phyloP scores from a whole-genome alignment of 2,113 vertebrate genomes.

The Ictidomys tridecemlineatus region DNA sequence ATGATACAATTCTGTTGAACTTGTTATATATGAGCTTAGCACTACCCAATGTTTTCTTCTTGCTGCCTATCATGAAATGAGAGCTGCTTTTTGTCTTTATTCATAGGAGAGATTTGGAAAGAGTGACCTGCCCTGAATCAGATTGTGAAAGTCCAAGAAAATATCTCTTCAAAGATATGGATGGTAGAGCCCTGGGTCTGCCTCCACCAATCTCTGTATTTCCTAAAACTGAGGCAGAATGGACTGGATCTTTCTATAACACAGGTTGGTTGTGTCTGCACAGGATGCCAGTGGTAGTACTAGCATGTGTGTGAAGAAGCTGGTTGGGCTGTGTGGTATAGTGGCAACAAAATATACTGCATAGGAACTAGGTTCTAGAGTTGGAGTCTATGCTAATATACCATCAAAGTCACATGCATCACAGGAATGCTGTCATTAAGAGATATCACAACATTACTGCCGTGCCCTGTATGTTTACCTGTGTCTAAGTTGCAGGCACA shows the following conservation, averaged over 20 bases:
- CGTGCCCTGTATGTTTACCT: background rate
- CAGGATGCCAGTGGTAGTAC: background rate
- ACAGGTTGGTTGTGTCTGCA: conserved; percentile 81
- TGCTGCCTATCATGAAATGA: background rate
- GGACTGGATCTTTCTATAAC: conserved; percentile 83
- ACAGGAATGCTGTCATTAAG: background rate
- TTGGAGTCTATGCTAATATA: background rate
- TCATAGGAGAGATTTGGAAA: conserved; percentile 67
- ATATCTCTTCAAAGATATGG: conserved; percentile 89
- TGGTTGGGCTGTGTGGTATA: background rate
- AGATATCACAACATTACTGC: too few species aligned
- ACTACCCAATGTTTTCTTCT: background rate
- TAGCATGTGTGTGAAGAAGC: background rate
- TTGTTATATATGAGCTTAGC: background rate
- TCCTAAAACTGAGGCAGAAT: conserved; percentile 84
- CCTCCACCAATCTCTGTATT: conserved; percentile 87
- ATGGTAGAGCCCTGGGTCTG: conserved; percentile 84
- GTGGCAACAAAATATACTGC: background rate
- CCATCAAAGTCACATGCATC: background rate
- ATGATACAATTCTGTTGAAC: background rate
- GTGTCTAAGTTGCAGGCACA: background rate
- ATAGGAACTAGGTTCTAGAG: background rate
- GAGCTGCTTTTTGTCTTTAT: background rate
- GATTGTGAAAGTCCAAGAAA: conserved; percentile 81
- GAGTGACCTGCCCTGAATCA: conserved; percentile 20